Conservation (phyloP, 2,113 vertebrate genomes). For the Amphilophus citrinellus region DNA sequence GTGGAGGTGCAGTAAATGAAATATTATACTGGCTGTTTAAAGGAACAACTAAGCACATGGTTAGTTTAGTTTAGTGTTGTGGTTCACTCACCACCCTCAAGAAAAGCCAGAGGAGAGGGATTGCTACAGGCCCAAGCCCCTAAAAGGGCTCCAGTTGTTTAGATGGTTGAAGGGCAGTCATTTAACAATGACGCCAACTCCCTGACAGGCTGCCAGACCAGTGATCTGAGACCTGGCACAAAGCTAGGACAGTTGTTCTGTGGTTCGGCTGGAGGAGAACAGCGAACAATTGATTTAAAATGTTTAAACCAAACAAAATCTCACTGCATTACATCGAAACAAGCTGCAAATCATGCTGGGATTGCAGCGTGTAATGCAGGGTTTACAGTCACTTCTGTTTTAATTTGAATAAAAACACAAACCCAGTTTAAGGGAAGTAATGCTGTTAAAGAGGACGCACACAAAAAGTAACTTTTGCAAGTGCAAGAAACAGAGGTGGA, state of each 20-base stretch:
- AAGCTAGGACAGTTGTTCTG: constrained; percentile 19
- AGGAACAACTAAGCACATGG: constrained; percentile 2
- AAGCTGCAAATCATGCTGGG: accelerated
- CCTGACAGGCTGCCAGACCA: neutral
- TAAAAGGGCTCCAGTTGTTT: constrained; percentile 12
- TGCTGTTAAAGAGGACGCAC: constrained; percentile 23
- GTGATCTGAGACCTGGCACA: constrained; percentile 29
- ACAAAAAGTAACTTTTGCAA: neutral
- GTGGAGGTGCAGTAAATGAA: constrained; percentile 17
- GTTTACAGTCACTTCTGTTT: neutral
- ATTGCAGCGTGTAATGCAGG: accelerated
- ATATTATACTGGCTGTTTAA: constrained; percentile 4
- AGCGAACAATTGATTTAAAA: constrained; percentile 19
- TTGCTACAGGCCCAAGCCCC: neutral
- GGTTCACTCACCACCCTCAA: constrained; percentile 2
- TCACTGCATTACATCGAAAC: neutral
- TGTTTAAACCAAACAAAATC: neutral
- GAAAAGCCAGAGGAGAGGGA: neutral
- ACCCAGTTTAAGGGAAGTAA: constrained; percentile 10
- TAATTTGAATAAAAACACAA: neutral
- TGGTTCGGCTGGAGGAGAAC: constrained; percentile 1
- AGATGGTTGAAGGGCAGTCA: neutral
- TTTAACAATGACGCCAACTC: constrained; percentile 13
- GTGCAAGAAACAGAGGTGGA: neutral
- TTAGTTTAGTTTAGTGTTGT: neutral